Percentiles rank a stretch among this genome's conserved stretches.
These are phyloP conservation scores for Pipistrellus pipistrellus DNA, from an alignment of 2,797 vertebrate genomes.

Conservation along the genomic window DNA sequence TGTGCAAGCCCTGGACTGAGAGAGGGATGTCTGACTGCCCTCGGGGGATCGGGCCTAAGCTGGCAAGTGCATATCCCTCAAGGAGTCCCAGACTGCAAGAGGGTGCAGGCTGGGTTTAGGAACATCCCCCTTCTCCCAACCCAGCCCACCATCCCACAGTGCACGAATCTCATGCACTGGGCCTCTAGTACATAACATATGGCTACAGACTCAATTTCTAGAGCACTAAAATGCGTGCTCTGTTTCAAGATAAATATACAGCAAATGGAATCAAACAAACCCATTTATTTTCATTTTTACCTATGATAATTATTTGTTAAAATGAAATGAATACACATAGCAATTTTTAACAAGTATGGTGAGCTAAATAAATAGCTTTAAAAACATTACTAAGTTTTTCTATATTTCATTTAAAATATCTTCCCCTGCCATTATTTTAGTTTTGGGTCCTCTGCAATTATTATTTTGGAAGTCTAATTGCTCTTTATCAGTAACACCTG, in stretches of 20 bases:
- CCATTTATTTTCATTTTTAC: conserved; percentile 10
- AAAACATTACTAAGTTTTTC: not conserved
- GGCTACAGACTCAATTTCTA: not conserved
- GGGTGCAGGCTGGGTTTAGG: no score
- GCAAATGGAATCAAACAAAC: not conserved
- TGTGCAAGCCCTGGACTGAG: no score
- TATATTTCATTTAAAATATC: not conserved
- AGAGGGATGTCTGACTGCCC: no score
- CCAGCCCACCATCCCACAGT: no score
- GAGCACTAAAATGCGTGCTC: conserved; percentile 9
- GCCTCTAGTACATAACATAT: not conserved
- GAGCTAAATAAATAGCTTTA: conserved; percentile 26
- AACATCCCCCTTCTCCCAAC: no score
- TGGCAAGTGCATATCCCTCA: no score
- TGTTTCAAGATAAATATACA: conserved; percentile 53
- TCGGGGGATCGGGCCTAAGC: no score
- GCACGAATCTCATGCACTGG: no score
- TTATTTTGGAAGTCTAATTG: not conserved
- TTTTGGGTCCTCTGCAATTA: not conserved
- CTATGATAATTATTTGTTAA: conserved; percentile 50
- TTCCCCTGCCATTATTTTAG: not conserved
- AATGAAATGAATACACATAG: conserved; percentile 19
- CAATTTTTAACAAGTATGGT: not conserved
- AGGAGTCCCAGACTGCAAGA: no score
- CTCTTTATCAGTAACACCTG: not conserved